A percentile compares a stretch with the other conserved stretches of the same genome.
phyloP scores from a whole-genome alignment of 2,888 invertebrate species.

The Muscina levida region DNA sequence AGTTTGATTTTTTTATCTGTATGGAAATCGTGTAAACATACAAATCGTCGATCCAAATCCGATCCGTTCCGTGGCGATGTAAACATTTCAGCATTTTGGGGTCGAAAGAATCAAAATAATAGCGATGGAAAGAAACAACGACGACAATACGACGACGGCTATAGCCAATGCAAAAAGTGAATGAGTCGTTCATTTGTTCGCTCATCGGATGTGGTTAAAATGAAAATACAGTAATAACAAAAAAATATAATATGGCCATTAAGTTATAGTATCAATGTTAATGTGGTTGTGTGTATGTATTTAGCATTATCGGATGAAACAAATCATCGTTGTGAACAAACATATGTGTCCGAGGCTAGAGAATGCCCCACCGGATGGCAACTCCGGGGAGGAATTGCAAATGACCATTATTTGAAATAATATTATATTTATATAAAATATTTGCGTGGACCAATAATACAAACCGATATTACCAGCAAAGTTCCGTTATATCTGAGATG shows the following conservation, averaged over 20 bases:
- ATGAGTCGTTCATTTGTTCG: not conserved
- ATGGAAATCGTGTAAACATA: constrained; percentile 24
- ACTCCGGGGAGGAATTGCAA: no score
- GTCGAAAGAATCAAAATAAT: constrained; percentile 16
- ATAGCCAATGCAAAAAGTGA: not conserved
- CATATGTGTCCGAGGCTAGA: not conserved
- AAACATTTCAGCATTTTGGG: constrained; percentile 21
- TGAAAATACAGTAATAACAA: constrained; percentile 20
- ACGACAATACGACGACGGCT: constrained; percentile 20
- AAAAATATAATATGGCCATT: not conserved
- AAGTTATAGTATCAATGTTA: constrained; percentile 18
- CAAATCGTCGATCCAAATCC: constrained; percentile 11
- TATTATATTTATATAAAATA: no score
- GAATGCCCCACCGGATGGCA: no score
- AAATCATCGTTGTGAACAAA: not conserved
- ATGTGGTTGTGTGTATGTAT: constrained; percentile 2
- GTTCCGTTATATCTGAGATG: no score
- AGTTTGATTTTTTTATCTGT: no score
- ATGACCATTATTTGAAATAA: no score
- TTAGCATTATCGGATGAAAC: constrained; percentile 21
- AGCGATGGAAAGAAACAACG: no score
- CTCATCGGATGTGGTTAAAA: not conserved
- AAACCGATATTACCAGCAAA: no score
- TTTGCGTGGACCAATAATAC: no score
- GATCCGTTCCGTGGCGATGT: not conserved